Base-by-base conservation (phyloP, 2,797 vertebrate species). In the Sternotherus odoratus region DNA sequence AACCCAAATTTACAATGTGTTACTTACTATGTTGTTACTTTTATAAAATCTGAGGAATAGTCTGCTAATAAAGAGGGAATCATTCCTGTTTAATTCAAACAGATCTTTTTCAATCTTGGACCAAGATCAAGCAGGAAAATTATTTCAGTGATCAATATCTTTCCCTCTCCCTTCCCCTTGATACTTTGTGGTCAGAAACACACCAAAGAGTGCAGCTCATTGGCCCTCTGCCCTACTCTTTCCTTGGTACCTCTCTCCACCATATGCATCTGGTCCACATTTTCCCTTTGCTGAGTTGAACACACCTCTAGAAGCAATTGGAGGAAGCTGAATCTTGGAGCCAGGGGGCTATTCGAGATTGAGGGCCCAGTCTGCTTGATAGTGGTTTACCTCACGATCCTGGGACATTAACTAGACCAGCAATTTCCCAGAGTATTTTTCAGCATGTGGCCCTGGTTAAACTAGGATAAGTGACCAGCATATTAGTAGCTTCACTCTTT, bases 131-230 rank as follows among this genome's bases (percentile, higher is more conserved):
- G 28, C 85, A 46, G 21, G 46, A 60, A 91, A 90, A 87, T 66
- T 2, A n/a, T 74, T 80, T 80, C 24, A 51, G 6, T 74, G 30
- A 51, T 90, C 80, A 39, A 1, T 26, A 28, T 84, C n/a, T 69
- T 49, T n/a, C 19, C 79, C 92, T 86, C 23, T 86, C 12, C 46
- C 39, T 26, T 3, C 43, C 8, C 16, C 36, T 3, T n/a, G 77
- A 86, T 28, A 77, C 90, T 88, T 79, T 82, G 72, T 75, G 16
- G 57, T 83, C 88, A 85, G 33, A 91, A 85, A 26, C 46, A 1
- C 2, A 46, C 63, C 63, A 66, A 15, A 36, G 63, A 36, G n/a
- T 66, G n/a, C 63, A 66, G 57, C 17, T 66, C 63, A 11, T 66
- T 66, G 63, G 63, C n/a, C 19, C 17, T 36, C 19, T 66, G 63